Base-by-base conservation (phyloP, 2,113 vertebrate genomes). In the Amphilophus citrinellus region DNA sequence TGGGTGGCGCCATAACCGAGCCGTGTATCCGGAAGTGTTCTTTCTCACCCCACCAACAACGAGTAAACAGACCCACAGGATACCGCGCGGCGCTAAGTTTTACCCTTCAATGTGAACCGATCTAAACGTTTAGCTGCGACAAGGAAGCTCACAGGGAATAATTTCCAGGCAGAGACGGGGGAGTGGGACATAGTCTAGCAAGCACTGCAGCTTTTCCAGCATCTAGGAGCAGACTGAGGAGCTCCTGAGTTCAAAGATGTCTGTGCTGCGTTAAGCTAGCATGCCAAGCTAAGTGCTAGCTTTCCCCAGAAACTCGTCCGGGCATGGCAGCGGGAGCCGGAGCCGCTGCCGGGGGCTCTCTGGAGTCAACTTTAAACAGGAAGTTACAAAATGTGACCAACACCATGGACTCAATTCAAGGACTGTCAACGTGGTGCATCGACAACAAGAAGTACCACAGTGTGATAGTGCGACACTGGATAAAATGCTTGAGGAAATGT, bases 331-430 rank as follows among this genome's bases (percentile, higher is more conserved):
- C 97, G 81, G 97, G 97, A 94, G 91, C 95, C 79, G 96, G 87
- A 71, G n/a, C 88, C 84, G 79, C 92, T 30, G 63, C 81, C 1
- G 93, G 95, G 61, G 95, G 94, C 62, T 95, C 97, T 10, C 88
- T 99, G 50, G 98, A 99, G 94, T 96, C 97, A 2, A 94, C 96
- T 22, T 87, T 99, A 84, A 97, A 98, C 61, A 95, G 95, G 86
- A 98, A 96, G 88, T 96, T 99, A 82, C 97, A 97, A 83, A 92
- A 91, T 63, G 95, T 99, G 22, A 96, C 96, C 63, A 99, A 98
- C 94, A 99, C 98, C 7, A 98, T 98, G 98, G 98, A 99, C 32
- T 98, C 98, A 13, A 99, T 99, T 87, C 98, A 99, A 90, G 97
- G 97, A 91, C 93, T 99, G 60, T 98, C 97, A 50, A 92, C 95